Evolutionary conservation across 2,113 vertebrate genomes (phyloP).

Genomic region (Seriola rivoliana): DNA sequence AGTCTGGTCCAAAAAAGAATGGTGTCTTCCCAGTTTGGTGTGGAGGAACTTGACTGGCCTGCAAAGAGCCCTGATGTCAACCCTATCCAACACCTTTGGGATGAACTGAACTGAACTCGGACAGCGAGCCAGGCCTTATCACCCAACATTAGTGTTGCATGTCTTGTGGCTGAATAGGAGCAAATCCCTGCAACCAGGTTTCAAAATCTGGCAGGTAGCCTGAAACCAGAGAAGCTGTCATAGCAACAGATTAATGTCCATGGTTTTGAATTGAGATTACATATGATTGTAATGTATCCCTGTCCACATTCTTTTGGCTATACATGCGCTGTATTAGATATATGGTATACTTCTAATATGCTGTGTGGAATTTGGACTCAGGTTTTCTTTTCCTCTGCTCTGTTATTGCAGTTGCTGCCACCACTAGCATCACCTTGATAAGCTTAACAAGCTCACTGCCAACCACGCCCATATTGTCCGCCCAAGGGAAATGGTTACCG

Average conservation of each 20-base stretch:
- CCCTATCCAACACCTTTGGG: no score
- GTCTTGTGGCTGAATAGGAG: neutral
- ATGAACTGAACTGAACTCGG: no score
- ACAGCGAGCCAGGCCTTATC: no score
- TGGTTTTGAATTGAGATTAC: neutral
- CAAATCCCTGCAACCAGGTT: neutral
- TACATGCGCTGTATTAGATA: neutral
- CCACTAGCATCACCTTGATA: constrained; percentile 42
- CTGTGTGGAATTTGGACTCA: neutral
- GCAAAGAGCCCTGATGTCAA: no score
- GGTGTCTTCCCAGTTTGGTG: no score
- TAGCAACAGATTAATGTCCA: neutral
- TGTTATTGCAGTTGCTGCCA: neutral
- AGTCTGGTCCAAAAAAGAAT: no score
- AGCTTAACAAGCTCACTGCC: neutral
- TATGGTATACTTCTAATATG: neutral
- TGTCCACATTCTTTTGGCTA: neutral
- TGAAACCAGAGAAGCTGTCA: neutral
- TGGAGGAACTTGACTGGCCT: no score
- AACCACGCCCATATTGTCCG: constrained; percentile 41
- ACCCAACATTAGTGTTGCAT: no score
- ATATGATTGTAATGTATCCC: neutral
- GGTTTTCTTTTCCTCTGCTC: neutral
- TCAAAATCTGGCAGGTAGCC: neutral
- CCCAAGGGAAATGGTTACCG: constrained; percentile 13